Evolutionary conservation across 2,113 vertebrate species (phyloP), one percentile per base, ranked within the genome.

Genomic region (Thymallus thymallus): DNA sequence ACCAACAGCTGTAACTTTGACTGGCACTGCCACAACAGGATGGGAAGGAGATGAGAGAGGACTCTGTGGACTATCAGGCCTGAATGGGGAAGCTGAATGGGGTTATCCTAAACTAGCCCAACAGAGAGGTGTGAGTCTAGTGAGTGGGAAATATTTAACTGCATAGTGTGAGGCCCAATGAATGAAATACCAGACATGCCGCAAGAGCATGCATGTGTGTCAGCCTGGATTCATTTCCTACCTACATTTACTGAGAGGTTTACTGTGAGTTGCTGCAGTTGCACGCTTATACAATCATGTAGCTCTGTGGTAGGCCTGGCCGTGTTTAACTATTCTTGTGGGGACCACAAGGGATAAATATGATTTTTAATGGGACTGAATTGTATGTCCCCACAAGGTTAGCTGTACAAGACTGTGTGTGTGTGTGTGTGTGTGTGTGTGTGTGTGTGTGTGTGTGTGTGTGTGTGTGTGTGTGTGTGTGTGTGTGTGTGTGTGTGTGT

Each of bases 381-480:
- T n/a, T n/a, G n/a, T n/a, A n/a, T n/a, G n/a, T n/a, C n/a, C n/a
- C n/a, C n/a, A n/a, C n/a, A n/a, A n/a, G n/a, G n/a, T n/a, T n/a
- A n/a, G n/a, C n/a, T n/a, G n/a, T n/a, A n/a, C n/a, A n/a, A n/a
- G n/a, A n/a, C n/a, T n/a, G n/a, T 64, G 13, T 4, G 62, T 64
- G 62, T 64, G 62, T 64, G 62, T 64, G 62, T 64, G 62, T 64
- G 62, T 64, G 62, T 64, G 62, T 64, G 62, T 64, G 45, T 66
- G 70, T 45, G 68, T 73, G 66, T 69, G 3, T 60, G 63, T 75
- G 30, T 61, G 22, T 26, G 23, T 66, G 23, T 80, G 26, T 71
- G 69, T 71, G 69, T 58, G 69, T 71, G 26, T 58, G 69, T 58
- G 55, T 71, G 69, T 71, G 26, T 26, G 26, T 69, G 10, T 51